Evolutionary conservation across 2,888 invertebrate genomes (phyloP).

Genomic region (Trissolcus japonicus): DNA sequence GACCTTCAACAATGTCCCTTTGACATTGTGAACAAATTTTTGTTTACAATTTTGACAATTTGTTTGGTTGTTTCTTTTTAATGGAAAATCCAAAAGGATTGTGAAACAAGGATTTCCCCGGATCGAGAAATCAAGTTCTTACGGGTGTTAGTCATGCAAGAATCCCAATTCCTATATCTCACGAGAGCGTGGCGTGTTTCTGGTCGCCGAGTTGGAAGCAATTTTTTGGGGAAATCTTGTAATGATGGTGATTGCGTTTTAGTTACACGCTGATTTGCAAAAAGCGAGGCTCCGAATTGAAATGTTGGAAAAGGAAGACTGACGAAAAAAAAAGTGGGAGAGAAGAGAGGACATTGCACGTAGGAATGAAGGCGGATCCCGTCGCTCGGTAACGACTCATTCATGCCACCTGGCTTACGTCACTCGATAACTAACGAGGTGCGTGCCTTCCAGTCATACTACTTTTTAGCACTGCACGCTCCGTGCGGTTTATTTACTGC

Average conservation of each 20-base stretch:
- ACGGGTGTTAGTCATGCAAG: too few species aligned
- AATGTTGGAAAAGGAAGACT: slow-evolving; percentile 34
- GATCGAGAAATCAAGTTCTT: slow-evolving; percentile 1
- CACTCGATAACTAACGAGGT: slow-evolving; percentile 53
- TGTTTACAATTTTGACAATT: too few species aligned
- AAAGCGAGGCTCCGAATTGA: slow-evolving; percentile 32
- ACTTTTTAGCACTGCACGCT: slow-evolving; percentile 58
- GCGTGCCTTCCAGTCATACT: slow-evolving; percentile 57
- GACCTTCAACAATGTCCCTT: too few species aligned
- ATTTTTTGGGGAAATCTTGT: not conserved
- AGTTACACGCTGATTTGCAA: not conserved
- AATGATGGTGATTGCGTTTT: not conserved
- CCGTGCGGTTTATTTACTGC: slow-evolving; percentile 42
- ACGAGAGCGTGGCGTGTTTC: not conserved
- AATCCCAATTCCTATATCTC: too few species aligned
- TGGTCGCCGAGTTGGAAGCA: too few species aligned
- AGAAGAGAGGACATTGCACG: slow-evolving; percentile 56
- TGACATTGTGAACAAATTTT: too few species aligned
- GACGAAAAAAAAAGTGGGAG: slow-evolving; percentile 18
- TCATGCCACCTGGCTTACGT: slow-evolving; percentile 63
- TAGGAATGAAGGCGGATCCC: slow-evolving; percentile 60
- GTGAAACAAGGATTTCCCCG: too few species aligned
- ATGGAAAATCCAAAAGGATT: too few species aligned
- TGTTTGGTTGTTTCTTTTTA: too few species aligned
- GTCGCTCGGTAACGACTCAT: slow-evolving; percentile 58